phyloP scores from a whole-genome alignment of 2,888 invertebrate species.

The Drosophila subquinaria region DNA sequence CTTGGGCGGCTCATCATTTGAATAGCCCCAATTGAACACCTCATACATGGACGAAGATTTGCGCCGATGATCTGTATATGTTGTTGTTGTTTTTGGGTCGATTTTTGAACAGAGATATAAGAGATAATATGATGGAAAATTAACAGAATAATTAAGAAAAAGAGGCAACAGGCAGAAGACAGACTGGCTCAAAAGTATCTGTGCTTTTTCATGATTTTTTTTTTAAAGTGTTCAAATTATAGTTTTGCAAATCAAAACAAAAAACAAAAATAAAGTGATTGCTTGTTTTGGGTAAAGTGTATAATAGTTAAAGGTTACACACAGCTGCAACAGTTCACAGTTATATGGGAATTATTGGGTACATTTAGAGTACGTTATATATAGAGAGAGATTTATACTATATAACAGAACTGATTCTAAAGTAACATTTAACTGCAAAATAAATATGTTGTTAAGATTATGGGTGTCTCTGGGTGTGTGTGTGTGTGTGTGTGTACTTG shows the following conservation, averaged over 20 bases:
- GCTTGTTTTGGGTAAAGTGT: constrained; percentile 18
- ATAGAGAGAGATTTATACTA: constrained; percentile 9
- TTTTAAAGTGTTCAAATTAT: constrained; percentile 19
- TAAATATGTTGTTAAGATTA: constrained; percentile 67
- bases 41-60: constrained; percentile 91
- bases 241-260: constrained; percentile 39
- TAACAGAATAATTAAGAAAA: constrained; percentile 25
- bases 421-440: constrained; percentile 71
- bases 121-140: constrained; percentile 17
- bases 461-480: constrained; percentile 41
- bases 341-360: constrained; percentile 33
- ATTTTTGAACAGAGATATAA: constrained; percentile 30
- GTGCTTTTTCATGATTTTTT: constrained; percentile 1
- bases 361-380: constrained; percentile 33
- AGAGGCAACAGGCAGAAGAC: constrained; percentile 28
- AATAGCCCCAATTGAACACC: constrained; percentile 89
- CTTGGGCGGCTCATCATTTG: constrained; percentile 86
- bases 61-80: constrained; percentile 85
- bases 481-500: constrained; percentile 16
- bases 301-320: constrained; percentile 43
- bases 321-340: constrained; percentile 53
- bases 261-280: constrained; percentile 1
- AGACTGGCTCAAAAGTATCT: constrained; percentile 11
- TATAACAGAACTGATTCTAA: constrained; percentile 38
- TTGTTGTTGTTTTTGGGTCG: constrained; percentile 29